Evolutionary conservation across 2,888 invertebrate species (phyloP), one percentile per base, ranked within the genome.

Genomic region (Euproctis similis): DNA sequence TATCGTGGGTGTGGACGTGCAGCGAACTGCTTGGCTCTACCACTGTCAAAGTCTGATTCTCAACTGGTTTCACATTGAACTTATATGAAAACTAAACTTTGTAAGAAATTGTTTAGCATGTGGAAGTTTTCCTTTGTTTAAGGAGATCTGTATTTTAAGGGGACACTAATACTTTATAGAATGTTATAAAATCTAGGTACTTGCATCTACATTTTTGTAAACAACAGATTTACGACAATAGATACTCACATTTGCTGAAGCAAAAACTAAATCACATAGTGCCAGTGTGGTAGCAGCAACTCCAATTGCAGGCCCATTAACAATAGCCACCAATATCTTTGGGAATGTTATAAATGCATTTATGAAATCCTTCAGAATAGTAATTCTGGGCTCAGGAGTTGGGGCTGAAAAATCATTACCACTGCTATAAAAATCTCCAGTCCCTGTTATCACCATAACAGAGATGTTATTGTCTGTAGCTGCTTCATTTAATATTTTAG

Each of bases 301-400:
- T 12, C 98, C 98, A 46, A 98, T 89, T 8, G 96, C 95, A 21
- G 97, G 97, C 1, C 98, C 98, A 86, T 98, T 97, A 0, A 98
- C 91, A 33, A 97, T 78, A 8, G 92, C 93, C 39, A 98, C 86
- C 22, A 98, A 65, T 17, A 96, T 76, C 74, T 98, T 99, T 0
- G 95, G 93, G 67, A 94, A 96, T 44, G 90, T 89, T 41, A 97
- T 94, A 46, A 96, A 90, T 0, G 93, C 86, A 34, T 87, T 81
- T 2, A 96, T 86, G 74, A 92, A 92, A 4, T 87, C 76, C 49
- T 89, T 89, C 32, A 85, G 46, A 9, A 62, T 41, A 18, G 27
- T 46, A 23, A 36, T 11, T 38, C 53, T 53, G 34, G 59, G 28
- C 19, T 36, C 39, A 1, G 51, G 41, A 20, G 36, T 11, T 4